Base-by-base conservation (phyloP, 2,113 vertebrate genomes). In the Alosa alosa region DNA sequence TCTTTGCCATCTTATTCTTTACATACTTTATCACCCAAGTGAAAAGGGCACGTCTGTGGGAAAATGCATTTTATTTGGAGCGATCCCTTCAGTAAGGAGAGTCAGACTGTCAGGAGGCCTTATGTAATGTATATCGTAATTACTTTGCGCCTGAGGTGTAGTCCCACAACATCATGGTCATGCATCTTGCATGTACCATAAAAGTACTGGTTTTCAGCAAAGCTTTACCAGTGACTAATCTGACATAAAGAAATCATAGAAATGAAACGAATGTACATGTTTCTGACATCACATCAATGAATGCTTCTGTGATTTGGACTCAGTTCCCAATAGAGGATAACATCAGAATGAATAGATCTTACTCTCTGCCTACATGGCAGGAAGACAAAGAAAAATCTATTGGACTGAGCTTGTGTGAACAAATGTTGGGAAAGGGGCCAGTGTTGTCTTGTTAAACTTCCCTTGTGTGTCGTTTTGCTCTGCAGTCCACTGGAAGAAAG, bases 361-460 rank as follows among this genome's bases (percentile, higher is more conserved):
- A 31, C 31, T 72, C 64, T 64, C 60, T 9, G 60, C 7, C 60
- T n/a, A 64, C 60, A 64, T 7, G 64, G 64, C 64, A 72, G 13
- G 25, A 22, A 72, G 64, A 72, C 64, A 36, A 72, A 72, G 64
- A 72, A 11, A 72, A 31, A 72, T 72, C n/a, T 72, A 72, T 9
- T 72, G 25, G 64, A 72, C 64, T 36, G 31, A 13, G 64, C 31
- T 13, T 1, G 25, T 72, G 31, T 36, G 4, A 72, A 72, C 13
- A 72, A 36, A 31, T 31, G 64, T 36, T 36, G 25, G 64, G n/a
- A 72, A 31, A 13, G 15, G 64, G 64, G 31, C 64, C 64, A 3
- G 64, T 36, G 64, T 31, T 72, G 64, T 31, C 64, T 72, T 72
- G 64, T 72, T 72, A 72, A 36, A 72, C 64, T 31, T 72, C n/a